Evolutionary conservation across 2,797 vertebrate genomes (phyloP).

Genomic region (Catamblyrhynchus diadema): DNA sequence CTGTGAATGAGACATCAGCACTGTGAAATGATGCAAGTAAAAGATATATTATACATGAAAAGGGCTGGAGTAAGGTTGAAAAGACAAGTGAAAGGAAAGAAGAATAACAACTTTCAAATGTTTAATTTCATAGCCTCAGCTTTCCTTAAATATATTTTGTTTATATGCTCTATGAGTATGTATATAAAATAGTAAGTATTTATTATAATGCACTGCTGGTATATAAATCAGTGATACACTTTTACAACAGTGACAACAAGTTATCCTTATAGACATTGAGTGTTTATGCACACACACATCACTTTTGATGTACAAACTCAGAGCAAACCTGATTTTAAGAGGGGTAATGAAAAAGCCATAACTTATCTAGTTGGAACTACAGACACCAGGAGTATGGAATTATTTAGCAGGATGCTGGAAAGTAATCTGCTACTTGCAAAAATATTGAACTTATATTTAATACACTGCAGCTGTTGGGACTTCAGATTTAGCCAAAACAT

Average conservation of each 20-base stretch:
- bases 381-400: background rate
- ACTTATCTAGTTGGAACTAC: background rate
- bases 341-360: slow-evolving; percentile 20
- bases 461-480: background rate
- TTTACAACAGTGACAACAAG: slow-evolving; percentile 25
- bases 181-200: slow-evolving; percentile 1
- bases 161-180: background rate
- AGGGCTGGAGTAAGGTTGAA: background rate
- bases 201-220: background rate
- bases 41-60: background rate
- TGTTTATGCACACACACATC: slow-evolving; percentile 24
- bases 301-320: background rate
- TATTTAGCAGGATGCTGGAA: background rate
- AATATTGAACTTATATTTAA: background rate
- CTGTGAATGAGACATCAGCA: background rate
- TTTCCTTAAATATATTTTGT: slow-evolving; percentile 5
- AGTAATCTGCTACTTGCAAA: background rate
- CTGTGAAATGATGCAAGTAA: background rate
- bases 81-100: background rate
- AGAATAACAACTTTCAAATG: background rate
- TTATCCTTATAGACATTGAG: slow-evolving; percentile 1
- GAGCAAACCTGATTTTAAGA: slow-evolving; percentile 30
- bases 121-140: background rate
- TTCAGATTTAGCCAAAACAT: background rate
- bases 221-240: slow-evolving; percentile 6